Base-by-base conservation (phyloP, 2,888 invertebrate genomes). In the Archaeoteleia sp. region DNA sequence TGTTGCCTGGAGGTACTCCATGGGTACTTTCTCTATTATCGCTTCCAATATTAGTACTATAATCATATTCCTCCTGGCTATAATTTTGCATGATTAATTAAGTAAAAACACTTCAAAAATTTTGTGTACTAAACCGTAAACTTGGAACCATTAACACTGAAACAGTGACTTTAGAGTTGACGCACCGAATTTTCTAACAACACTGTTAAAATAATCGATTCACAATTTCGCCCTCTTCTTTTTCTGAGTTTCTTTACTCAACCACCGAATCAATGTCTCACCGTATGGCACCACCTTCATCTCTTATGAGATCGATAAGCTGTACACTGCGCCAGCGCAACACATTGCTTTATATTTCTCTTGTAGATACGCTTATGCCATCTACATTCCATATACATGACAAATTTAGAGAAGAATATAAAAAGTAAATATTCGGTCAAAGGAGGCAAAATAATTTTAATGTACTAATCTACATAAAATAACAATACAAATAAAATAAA, bases 301-400 rank as follows among this genome's bases (percentile, higher is more conserved):
- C 76, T 74, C 70, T 76, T 72, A 70, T 71, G 72, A 78, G 79
- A 83, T 83, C 83, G 79, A 83, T 83, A 82, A 73, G 74, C 65
- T 61, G 62, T 67, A 66, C 66, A 74, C 39, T 79, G 79, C 82
- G 82, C 81, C 76, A 69, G 75, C 78, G 78, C 75, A 74, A 74
- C n/a, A n/a, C n/a, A n/a, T n/a, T n/a, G n/a, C n/a, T n/a, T n/a
- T n/a, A n/a, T n/a, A n/a, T n/a, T n/a, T n/a, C n/a, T n/a, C n/a
- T n/a, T n/a, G n/a, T n/a, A n/a, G n/a, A n/a, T n/a, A n/a, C n/a
- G n/a, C n/a, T n/a, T n/a, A n/a, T n/a, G n/a, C n/a, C n/a, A n/a
- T n/a, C n/a, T n/a, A n/a, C n/a, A n/a, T n/a, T n/a, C n/a, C n/a
- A n/a, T n/a, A n/a, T n/a, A n/a, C n/a, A n/a, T n/a, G n/a, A n/a